Evolutionary conservation across 1,140 invertebrate species (phyloP), one percentile per base, ranked within the genome.

Genomic region (Hesperophylax magnus): DNA sequence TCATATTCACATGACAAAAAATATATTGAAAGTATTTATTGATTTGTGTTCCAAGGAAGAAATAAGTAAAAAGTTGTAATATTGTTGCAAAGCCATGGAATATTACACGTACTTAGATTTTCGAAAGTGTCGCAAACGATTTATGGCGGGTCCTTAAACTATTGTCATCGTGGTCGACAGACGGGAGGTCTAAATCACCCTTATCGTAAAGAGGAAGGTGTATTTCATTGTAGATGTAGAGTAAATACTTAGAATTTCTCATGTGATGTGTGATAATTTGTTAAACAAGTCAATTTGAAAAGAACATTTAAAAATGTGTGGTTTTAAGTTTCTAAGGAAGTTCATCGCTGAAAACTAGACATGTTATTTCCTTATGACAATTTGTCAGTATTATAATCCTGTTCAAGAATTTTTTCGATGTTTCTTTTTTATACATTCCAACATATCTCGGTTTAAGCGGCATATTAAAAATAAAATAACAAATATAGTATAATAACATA

Each of bases 121-220:
- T 11, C 17, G 27, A 72, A 56, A 14, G 8, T 15, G 69, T 24
- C 52, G n/a, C 27, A n/a, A 7, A 22, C 11, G 69, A 72, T 72
- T 72, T 72, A 72, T 72, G 69, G 56, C 69, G 17, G n/a, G 24
- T 72, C 24, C 22, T 72, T 9, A 72, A 56, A 56, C 47, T 22
- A 54, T 72, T 72, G 69, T 72, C 15, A 17, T 11, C 27, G 39
- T 53, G 69, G 39, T 24, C 52, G 17, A 11, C 20, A 47, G 39
- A 1, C 11, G 39, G 39, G 39, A 47, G 39, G 69, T 72, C 47
- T 52, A 72, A 54, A 72, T 72, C 52, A 18, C 18, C 65, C 47
- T 72, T 72, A 27, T 47, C 56, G 69, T 22, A 2, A 53, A 3
- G 39, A 47, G 11, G 11, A 11, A 1, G 11, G 39, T 9, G 34